These are phyloP conservation scores for Petrolisthes cinctipes DNA, from an alignment of 2,888 invertebrate genomes.

Conservation along the genomic window DNA sequence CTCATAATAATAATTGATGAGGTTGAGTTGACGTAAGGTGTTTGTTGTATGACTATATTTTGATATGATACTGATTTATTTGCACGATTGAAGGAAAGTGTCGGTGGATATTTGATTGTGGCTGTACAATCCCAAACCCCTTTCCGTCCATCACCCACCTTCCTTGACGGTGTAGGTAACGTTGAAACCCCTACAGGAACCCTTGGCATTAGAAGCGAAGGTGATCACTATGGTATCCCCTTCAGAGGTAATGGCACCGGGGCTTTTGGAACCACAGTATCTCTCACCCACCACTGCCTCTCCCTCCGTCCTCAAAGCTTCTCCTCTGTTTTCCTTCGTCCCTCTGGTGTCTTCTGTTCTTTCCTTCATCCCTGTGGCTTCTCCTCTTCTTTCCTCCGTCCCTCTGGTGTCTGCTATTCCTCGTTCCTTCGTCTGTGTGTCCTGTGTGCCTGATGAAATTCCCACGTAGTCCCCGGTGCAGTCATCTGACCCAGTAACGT, in stretches of 20 bases:
- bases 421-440: too few species aligned
- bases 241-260: slow-evolving; percentile 33
- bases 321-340: slow-evolving; percentile 10
- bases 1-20: too few species aligned
- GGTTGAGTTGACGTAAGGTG: too few species aligned
- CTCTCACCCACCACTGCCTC: slow-evolving; percentile 27
- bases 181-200: slow-evolving; percentile 60
- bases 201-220: slow-evolving; percentile 54
- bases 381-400: slow-evolving; percentile 25
- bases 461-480: slow-evolving; percentile 52
- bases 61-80: too few species aligned
- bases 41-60: too few species aligned
- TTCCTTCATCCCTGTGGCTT: slow-evolving; percentile 22
- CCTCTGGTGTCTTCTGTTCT: background rate
- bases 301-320: background rate
- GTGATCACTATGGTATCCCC: slow-evolving; percentile 49
- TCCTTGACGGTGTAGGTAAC: slow-evolving; percentile 46
- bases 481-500: slow-evolving; percentile 49
- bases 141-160: slow-evolving; percentile 28
- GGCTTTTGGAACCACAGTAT: slow-evolving; percentile 46
- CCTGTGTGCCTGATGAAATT: background rate
- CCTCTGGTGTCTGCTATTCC: background rate
- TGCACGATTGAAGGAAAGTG: too few species aligned
- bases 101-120: too few species aligned
- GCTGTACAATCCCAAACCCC: background rate